Evolutionary conservation across 2,888 invertebrate genomes (phyloP).

Genomic region (Tenodera sinensis): DNA sequence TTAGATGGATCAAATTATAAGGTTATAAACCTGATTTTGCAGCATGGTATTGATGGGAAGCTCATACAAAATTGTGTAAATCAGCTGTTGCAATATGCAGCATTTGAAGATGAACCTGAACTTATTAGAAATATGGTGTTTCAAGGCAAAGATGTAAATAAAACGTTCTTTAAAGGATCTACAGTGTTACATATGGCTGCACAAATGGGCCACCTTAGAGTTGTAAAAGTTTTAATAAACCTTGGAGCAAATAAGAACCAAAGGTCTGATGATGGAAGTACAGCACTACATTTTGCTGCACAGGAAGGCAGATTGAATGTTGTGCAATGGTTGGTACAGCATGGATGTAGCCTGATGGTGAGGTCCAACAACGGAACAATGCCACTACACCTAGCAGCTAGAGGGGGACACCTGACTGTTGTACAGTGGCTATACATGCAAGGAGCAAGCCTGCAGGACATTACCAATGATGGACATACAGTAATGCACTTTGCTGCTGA

Average conservation of each 20-base stretch:
- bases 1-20: neutral
- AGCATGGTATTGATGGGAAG: neutral
- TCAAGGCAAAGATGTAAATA: neutral
- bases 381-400: neutral
- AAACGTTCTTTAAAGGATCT: neutral
- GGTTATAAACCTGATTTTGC: neutral
- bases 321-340: neutral
- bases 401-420: neutral
- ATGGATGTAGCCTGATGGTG: neutral
- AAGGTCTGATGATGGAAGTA: neutral
- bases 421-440: neutral
- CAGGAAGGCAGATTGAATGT: neutral
- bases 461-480: neutral
- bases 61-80: neutral
- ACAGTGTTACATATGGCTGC: neutral
- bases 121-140: neutral
- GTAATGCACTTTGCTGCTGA: neutral
- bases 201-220: neutral
- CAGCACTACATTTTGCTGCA: neutral
- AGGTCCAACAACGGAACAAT: neutral
- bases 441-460: neutral
- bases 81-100: neutral
- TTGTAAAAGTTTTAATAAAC: neutral
- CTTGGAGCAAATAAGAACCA: neutral
- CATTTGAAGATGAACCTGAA: neutral